Evolutionary conservation across 2,797 vertebrate species (phyloP), one percentile per base, ranked within the genome.

Genomic region (Macrochelys suwanniensis): DNA sequence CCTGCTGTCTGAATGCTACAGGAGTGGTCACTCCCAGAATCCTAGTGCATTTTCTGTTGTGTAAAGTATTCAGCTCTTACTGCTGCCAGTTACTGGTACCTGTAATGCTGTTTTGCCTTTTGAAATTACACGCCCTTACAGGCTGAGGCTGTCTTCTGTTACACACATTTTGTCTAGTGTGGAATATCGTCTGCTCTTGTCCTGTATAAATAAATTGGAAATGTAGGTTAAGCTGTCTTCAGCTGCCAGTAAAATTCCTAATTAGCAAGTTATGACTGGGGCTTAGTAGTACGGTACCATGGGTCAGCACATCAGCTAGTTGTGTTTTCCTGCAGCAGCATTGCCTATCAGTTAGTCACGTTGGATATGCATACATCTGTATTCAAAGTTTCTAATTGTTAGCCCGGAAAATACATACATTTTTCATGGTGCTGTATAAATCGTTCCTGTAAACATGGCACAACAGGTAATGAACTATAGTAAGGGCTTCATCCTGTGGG

Each of bases 21-120:
- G 17, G 11, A 7, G 15, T 65, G 54, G 8, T 53, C 21, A 21
- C 25, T 82, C 2, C 0, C 0, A 0, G 33, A 50, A 4, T 47
- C 89, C 9, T 2, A 5, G 23, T 79, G 10, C 4, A 2, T 16
- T 4, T 7, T 47, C 81, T 31, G 42, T 53, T 2, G 57, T 45
- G 7, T 5, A 25, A 47, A 82, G 37, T 16, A 5, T 3, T 78
- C 80, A 3, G 3, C 0, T 49, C 94, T 13, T 61, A 53, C 17
- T 80, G 0, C 9, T 2, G 0, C 6, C 33, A 4, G 4, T 80
- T 31, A 28, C 13, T 49, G 12, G 13, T 77, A 1, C 42, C 7
- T 47, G 42, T 47, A 13, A 45, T 4, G 0, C 11, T 28, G 2
- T 47, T 80, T 77, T 26, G 11, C 1, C 2, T 87, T 87, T 65